These are phyloP conservation scores for Etheostoma nigrum DNA, from an alignment of 2,797 vertebrate genomes.

Conservation along the genomic window DNA sequence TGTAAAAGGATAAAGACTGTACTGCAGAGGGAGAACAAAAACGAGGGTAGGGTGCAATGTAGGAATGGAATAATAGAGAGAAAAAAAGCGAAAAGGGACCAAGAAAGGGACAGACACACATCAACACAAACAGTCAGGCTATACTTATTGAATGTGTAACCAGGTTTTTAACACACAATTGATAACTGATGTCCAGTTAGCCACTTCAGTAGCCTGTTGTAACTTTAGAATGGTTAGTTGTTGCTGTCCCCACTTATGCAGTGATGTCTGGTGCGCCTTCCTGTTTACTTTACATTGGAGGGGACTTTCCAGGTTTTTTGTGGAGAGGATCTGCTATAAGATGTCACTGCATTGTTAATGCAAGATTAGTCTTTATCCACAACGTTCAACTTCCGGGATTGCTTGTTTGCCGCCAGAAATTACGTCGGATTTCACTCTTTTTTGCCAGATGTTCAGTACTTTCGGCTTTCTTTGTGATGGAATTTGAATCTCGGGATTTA, in stretches of 20 bases:
- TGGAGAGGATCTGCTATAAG: neutral
- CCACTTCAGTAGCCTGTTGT: constrained; percentile 23
- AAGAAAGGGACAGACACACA: constrained; percentile 19
- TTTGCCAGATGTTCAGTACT: too few species aligned
- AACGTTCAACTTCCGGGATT: too few species aligned
- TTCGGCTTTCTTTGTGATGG: too few species aligned
- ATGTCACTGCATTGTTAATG: constrained; percentile 1
- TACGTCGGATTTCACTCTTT: too few species aligned
- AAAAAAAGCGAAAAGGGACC: neutral
- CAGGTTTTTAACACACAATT: constrained; percentile 38
- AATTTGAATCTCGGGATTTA: too few species aligned
- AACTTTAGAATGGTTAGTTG: constrained; percentile 19
- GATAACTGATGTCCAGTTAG: constrained; percentile 29
- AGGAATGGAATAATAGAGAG: constrained; percentile 3
- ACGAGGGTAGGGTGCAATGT: constrained; percentile 10
- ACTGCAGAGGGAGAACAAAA: constrained; percentile 52
- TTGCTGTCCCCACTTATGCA: neutral
- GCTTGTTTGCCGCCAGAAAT: too few species aligned
- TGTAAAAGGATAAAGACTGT: constrained; percentile 80
- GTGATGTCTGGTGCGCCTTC: neutral
- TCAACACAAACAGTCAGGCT: constrained; percentile 39
- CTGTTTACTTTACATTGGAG: neutral
- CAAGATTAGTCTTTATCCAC: too few species aligned
- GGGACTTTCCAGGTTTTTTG: neutral
- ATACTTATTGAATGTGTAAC: constrained; percentile 47